phyloP scores from a whole-genome alignment of 2,113 vertebrate genomes.

The Opisthocomus hoazin region DNA sequence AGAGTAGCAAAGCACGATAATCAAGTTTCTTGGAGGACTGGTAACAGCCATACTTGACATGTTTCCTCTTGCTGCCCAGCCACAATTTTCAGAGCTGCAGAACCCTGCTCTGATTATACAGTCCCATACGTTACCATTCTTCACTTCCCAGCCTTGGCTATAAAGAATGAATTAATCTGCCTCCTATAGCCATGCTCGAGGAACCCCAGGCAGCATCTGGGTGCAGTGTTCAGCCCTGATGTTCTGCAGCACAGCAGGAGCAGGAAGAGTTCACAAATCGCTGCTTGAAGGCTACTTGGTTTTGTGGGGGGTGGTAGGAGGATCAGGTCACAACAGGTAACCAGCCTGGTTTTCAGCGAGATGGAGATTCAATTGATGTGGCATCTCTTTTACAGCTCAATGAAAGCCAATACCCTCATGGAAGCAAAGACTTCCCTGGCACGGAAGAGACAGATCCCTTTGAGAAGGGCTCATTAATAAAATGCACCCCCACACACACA shows the following conservation, averaged over 20 bases:
- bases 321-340: constrained; percentile 46
- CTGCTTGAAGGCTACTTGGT: neutral
- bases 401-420: constrained; percentile 49
- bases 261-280: neutral
- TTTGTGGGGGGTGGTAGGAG: neutral
- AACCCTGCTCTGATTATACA: neutral
- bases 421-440: constrained; percentile 60
- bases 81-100: neutral
- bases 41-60: neutral
- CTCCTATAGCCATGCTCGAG: neutral
- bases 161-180: neutral
- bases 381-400: constrained; percentile 45
- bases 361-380: neutral
- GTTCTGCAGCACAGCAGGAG: neutral
- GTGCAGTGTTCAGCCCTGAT: neutral
- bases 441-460: constrained; percentile 47
- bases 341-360: neutral
- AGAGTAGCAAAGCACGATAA: neutral
- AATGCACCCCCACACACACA: constrained; percentile 14
- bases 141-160: neutral
- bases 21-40: neutral
- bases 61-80: constrained; percentile 34
- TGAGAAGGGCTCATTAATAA: constrained; percentile 63
- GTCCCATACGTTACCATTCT: neutral
- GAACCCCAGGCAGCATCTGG: neutral